Base-by-base conservation (phyloP, 2,797 vertebrate species). In the Myripristis jacobus region DNA sequence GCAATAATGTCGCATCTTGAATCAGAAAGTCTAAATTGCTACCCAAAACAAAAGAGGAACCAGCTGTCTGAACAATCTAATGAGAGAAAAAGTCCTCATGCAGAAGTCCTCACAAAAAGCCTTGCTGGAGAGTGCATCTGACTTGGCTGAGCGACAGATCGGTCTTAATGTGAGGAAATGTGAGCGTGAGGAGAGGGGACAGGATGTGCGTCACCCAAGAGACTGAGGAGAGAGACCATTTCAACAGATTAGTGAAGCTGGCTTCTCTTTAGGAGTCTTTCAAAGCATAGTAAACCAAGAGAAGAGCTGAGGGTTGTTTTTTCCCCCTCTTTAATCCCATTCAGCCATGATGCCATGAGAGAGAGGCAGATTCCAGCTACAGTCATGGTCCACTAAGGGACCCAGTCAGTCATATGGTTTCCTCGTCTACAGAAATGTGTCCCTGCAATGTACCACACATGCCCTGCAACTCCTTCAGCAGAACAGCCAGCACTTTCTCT, bases 111-210 rank as follows among this genome's bases (percentile, higher is more conserved):
- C 38, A 51, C 59, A 73, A 55, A 61, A 66, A 70, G 63, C 73
- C 46, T 55, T 21, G 81, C 27, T 84, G 76, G 82, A 87, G 85
- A 81, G 81, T 77, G 82, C 85, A 90, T 92, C 91, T 88, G 90
- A 77, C 77, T 89, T 91, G 90, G 87, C 88, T 77, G 69, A 53
- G 85, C 56, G 65, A 73, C 85, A 89, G 80, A 87, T 84, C 80
- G 66, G 57, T 90, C 87, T 89, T 83, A 78, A 84, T 87, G 75
- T 77, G 73, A 88, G 84, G 82, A 88, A 87, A 81, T 83, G 76
- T 75, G 80, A 75, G 63, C 21, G 47, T 48, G 77, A 69, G 70
- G 73, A 75, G 57, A 57, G 61, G 55, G 71, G 74, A 70, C 24
- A 84, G 81, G 89, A 83, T 81, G 84, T 88, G 81, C 79, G 66